These are phyloP conservation scores for Ectemnius cavifrons DNA, from an alignment of 2,888 invertebrate species.

Conservation along the genomic window DNA sequence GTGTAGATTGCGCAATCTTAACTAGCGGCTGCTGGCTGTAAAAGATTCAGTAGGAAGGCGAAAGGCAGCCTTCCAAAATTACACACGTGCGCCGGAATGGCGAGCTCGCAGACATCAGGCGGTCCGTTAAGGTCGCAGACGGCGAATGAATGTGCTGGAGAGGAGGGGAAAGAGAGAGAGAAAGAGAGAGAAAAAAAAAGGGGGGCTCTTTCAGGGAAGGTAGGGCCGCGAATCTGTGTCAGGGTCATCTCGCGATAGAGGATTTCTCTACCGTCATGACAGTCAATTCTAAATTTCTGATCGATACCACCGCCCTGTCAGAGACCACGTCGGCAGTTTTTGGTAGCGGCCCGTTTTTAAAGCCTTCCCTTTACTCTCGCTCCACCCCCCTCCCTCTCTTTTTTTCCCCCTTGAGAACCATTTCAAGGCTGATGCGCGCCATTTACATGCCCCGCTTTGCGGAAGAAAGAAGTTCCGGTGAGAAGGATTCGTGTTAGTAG, in stretches of 20 bases:
- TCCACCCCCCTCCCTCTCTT: not conserved
- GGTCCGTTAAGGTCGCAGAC: slow-evolving; percentile 30
- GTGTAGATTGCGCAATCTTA: too few relatives aligned
- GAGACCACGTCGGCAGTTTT: slow-evolving; percentile 19
- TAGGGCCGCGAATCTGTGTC: slow-evolving; percentile 58
- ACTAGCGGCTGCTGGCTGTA: slow-evolving; percentile 3
- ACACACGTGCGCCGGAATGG: too few relatives aligned
- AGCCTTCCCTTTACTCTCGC: not conserved
- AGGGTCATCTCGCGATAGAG: slow-evolving; percentile 54
- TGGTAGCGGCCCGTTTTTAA: slow-evolving; percentile 38
- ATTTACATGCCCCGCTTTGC: too few relatives aligned
- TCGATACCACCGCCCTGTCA: slow-evolving; percentile 53
- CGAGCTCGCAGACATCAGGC: too few relatives aligned
- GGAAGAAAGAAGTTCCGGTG: too few relatives aligned
- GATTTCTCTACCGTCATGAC: slow-evolving; percentile 38
- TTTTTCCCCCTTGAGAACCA: too few relatives aligned
- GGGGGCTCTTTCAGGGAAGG: slow-evolving; percentile 57
- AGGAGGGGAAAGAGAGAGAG: too few relatives aligned
- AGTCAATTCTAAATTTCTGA: slow-evolving; percentile 50
- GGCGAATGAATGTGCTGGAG: slow-evolving; percentile 37
- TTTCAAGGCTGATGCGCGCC: too few relatives aligned
- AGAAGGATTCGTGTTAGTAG: too few relatives aligned
- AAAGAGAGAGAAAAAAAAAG: slow-evolving; percentile 19
- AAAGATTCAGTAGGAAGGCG: slow-evolving; percentile 40
- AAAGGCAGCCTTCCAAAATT: too few relatives aligned